Evolutionary conservation across 1,140 invertebrate genomes (phyloP), one percentile per base, ranked within the genome.

Genomic region (Nymphalis io): DNA sequence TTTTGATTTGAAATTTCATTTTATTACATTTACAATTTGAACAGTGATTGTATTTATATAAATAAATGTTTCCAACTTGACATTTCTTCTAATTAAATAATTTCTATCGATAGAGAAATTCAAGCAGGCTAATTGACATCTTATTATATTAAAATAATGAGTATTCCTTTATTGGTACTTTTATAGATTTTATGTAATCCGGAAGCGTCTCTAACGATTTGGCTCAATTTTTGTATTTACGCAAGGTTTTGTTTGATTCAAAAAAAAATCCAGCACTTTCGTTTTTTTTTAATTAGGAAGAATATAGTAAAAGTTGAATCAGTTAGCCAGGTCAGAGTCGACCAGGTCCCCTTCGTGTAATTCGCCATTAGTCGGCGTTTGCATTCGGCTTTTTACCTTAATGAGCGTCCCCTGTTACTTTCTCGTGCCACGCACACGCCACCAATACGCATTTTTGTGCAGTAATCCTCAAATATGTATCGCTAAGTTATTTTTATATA

Each of bases 311-410:
- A 40, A 59, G 58, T 55, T 21, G 42, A 51, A 51, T 1, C 21
- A 51, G 46, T 51, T 46, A 16, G 60, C 33, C 21, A 27, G 42
- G 66, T 38, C 70, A 78, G 62, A 70, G 68, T 39, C 27, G 75
- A 73, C 16, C 38, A 51, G 76, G 74, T 83, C 86, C 89, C 89
- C 88, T 89, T 89, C 87, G 87, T 89, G 89, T 91, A 86, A 91
- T 91, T 90, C 83, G 88, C 88, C 85, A 90, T 91, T 91, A 91
- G 86, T 82, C 80, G 84, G 82, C 85, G 86, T 89, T 89, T 91
- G 87, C 87, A 89, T 81, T 90, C 83, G 85, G 86, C 88, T 90
- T 91, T 91, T 89, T 89, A 90, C 89, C 87, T 90, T 91, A 91
- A 91, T 91, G 89, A 91, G 88, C 72, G 81, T 84, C 76, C 85